Evolutionary conservation across 2,797 vertebrate genomes (phyloP).

Genomic region (Esox lucius): DNA sequence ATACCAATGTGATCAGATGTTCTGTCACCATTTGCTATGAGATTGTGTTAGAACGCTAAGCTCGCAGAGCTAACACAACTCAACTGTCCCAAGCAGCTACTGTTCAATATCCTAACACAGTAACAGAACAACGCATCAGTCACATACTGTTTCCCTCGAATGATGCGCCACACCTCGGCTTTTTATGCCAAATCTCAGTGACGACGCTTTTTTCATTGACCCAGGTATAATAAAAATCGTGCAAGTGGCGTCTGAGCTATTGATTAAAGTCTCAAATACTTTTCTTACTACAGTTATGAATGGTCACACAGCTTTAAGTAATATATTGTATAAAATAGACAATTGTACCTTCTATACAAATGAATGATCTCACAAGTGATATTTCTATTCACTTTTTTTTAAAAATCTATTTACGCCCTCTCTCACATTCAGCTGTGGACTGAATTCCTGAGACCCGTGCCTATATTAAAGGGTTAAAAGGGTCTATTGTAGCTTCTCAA

Average conservation of each 20-base stretch:
- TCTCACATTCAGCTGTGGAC: background rate
- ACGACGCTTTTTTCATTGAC: no score
- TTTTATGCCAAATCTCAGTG: no score
- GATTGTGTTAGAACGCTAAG: background rate
- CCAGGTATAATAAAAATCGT: no score
- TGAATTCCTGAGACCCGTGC: background rate
- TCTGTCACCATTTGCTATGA: background rate
- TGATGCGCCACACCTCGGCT: no score
- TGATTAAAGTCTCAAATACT: no score
- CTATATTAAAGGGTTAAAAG: constrained; percentile 13
- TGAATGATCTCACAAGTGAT: background rate
- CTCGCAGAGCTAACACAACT: background rate
- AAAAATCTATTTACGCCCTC: background rate
- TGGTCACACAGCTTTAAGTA: background rate
- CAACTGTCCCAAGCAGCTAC: background rate
- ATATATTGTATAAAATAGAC: background rate
- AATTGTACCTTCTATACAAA: background rate
- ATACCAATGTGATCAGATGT: background rate
- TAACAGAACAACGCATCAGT: background rate
- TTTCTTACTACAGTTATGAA: no score
- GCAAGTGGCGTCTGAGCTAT: no score
- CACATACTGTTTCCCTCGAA: no score
- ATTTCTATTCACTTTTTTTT: background rate
- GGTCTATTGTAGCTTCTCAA: constrained; percentile 43
- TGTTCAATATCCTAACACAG: background rate